Conservation (phyloP, 2,888 invertebrate genomes). For the Lasioglossum malachurum region DNA sequence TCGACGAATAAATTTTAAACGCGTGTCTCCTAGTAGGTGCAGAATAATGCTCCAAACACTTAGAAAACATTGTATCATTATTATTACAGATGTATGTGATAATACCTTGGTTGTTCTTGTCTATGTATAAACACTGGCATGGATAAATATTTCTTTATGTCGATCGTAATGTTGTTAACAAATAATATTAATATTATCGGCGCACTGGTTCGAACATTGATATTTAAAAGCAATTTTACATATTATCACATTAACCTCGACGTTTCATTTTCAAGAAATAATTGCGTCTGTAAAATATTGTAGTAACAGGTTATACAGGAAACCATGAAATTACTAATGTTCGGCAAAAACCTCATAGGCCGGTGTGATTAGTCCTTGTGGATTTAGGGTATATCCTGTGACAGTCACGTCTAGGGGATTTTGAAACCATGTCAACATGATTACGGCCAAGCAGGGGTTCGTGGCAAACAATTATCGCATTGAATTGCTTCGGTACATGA, state of each 20-base stretch:
- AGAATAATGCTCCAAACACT: neutral
- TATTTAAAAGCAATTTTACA: too few relatives aligned
- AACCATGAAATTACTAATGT: constrained; percentile 44
- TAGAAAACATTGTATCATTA: neutral
- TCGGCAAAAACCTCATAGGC: constrained; percentile 32
- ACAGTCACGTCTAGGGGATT: constrained; percentile 32
- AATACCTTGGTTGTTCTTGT: neutral
- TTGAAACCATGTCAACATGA: constrained; percentile 38
- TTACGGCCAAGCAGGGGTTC: constrained; percentile 7
- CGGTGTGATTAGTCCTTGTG: constrained; percentile 49
- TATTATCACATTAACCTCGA: too few relatives aligned
- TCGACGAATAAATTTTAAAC: neutral
- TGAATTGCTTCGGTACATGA: neutral
- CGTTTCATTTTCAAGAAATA: too few relatives aligned
- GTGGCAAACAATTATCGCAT: constrained; percentile 21
- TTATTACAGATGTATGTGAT: neutral
- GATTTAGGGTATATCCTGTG: constrained; percentile 46
- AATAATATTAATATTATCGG: too few relatives aligned
- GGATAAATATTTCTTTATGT: too few relatives aligned
- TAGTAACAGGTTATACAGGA: too few relatives aligned
- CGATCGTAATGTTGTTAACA: too few relatives aligned
- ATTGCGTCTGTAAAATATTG: too few relatives aligned
- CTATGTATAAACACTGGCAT: too few relatives aligned
- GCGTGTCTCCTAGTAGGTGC: neutral
- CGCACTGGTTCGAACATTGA: too few relatives aligned